Conservation (phyloP, 2,113 vertebrate species). For the Danionella cerebrum region DNA sequence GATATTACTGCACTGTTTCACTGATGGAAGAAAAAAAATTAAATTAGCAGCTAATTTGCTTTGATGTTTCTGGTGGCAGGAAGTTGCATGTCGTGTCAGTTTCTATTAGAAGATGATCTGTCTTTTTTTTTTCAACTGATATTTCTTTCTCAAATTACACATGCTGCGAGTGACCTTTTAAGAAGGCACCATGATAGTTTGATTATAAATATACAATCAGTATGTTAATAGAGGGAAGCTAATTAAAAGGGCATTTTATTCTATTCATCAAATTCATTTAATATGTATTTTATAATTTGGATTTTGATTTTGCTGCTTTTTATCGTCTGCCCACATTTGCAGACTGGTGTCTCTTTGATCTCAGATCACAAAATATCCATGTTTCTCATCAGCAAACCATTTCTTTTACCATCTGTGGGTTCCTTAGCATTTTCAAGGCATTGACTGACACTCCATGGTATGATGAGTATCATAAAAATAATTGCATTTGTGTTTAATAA, state of each 20-base stretch:
- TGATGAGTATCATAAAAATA: constrained; percentile 9
- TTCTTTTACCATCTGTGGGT: constrained; percentile 19
- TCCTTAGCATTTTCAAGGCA: not conserved
- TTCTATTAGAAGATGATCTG: constrained; percentile 64
- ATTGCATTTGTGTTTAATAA: constrained; percentile 4
- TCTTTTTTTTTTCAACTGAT: constrained; percentile 53
- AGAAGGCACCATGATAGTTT: not conserved
- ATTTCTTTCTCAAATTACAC: not conserved
- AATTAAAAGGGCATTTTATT: not conserved
- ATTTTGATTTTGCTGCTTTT: not conserved
- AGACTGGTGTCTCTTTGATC: not conserved
- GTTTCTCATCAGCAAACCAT: constrained; percentile 8
- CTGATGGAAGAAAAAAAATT: constrained; percentile 71
- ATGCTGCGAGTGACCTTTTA: constrained; percentile 19
- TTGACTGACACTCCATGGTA: constrained; percentile 3
- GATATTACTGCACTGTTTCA: constrained; percentile 74
- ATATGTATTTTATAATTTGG: not conserved
- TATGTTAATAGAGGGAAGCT: not conserved
- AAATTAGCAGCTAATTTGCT: constrained; percentile 85
- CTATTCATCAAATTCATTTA: not conserved
- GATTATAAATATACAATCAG: not conserved
- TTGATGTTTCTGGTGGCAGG: constrained; percentile 63
- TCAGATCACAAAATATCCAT: not conserved
- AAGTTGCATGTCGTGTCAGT: constrained; percentile 62
- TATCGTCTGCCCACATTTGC: not conserved